Conservation (phyloP, 2,113 vertebrate species). For the Micromys minutus region DNA sequence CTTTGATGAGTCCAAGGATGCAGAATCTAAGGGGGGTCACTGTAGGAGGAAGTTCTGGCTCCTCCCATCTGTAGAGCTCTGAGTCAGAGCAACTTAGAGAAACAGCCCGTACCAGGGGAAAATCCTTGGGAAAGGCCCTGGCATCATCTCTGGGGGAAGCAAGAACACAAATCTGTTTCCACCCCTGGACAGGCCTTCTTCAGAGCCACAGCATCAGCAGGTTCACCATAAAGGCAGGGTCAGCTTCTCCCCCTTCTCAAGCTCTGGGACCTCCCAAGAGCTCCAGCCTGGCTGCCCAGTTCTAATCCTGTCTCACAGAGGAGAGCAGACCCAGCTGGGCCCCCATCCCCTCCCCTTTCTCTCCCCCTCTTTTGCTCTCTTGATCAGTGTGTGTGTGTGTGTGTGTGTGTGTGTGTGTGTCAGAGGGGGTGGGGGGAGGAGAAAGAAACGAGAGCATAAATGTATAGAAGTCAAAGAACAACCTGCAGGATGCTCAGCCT, state of each 20-base stretch:
- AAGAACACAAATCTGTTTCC: not conserved
- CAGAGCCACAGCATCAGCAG: not conserved
- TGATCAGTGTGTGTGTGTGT: too few species aligned
- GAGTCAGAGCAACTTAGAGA: not conserved
- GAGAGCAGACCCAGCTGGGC: not conserved
- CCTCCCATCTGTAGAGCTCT: not conserved
- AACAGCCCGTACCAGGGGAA: not conserved
- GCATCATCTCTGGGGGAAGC: not conserved
- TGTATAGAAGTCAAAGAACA: not conserved
- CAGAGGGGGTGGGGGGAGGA: not conserved
- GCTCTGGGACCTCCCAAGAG: not conserved
- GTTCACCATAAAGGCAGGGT: not conserved
- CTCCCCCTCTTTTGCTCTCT: not conserved
- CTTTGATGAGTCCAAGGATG: not conserved
- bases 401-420: too few species aligned
- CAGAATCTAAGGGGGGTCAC: not conserved
- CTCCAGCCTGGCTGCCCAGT: not conserved
- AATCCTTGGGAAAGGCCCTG: not conserved
- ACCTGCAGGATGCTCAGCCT: not conserved
- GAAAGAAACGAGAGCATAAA: not conserved
- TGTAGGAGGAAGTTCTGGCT: not conserved
- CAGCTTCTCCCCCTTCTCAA: not conserved
- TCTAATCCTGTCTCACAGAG: not conserved
- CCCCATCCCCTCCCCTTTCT: not conserved
- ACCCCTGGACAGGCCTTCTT: not conserved